Percentiles rank a stretch among this genome's conserved stretches.
These are phyloP conservation scores for Oryzias dopingdopingensis DNA, from an alignment of 2,797 vertebrate genomes.

Conservation along the genomic window DNA sequence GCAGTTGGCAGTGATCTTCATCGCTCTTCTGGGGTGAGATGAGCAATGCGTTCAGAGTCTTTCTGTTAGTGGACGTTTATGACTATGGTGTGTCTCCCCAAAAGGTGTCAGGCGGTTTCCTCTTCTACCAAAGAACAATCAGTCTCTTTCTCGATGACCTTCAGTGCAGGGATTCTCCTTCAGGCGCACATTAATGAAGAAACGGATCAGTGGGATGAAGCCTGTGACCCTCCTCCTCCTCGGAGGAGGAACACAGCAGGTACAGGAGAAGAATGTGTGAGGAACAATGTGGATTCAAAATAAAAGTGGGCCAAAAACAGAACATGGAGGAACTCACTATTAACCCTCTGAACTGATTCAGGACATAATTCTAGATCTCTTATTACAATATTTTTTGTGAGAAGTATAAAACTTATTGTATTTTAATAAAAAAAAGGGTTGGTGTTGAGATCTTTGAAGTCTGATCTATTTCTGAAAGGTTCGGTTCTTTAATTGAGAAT, in stretches of 20 bases:
- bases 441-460: no score
- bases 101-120: constrained; percentile 18
- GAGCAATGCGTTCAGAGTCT: no score
- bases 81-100: neutral
- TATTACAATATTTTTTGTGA: no score
- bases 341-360: no score
- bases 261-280: neutral
- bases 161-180: constrained; percentile 41
- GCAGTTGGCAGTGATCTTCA: constrained; percentile 10
- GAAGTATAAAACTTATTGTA: no score
- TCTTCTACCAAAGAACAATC: neutral
- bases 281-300: no score
- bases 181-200: constrained; percentile 21
- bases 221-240: neutral
- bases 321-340: no score
- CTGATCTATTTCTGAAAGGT: no score
- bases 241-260: neutral
- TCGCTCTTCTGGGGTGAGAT: constrained; percentile 44
- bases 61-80: neutral
- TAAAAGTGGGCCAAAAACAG: no score
- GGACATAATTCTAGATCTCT: no score
- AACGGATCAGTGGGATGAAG: neutral
- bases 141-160: neutral
- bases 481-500: no score
- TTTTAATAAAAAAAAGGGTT: no score